A percentile compares a stretch with the other conserved stretches of the same genome.
These are phyloP conservation scores for Scaptomyza cyrtandrae DNA, from an alignment of 2,888 invertebrate species.

Conservation along the genomic window DNA sequence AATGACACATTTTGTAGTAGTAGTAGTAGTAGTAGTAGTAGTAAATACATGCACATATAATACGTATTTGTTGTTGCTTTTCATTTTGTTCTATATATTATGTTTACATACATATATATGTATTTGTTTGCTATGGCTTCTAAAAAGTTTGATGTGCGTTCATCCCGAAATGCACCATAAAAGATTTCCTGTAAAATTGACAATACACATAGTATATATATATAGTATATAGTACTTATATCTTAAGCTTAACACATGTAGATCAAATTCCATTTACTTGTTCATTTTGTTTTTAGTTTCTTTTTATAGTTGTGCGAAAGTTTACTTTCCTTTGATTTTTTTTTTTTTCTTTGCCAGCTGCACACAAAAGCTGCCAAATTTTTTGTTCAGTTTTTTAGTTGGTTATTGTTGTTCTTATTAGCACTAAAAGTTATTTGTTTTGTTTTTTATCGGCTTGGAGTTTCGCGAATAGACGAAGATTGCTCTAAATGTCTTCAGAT, in stretches of 20 bases:
- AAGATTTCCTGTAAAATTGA: slow-evolving; percentile 64
- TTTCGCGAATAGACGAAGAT: no score
- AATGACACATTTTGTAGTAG: slow-evolving; percentile 70
- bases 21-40: slow-evolving; percentile 35
- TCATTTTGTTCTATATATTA: slow-evolving; percentile 8
- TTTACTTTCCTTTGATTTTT: background rate
- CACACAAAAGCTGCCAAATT: slow-evolving; percentile 5
- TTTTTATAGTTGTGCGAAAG: slow-evolving; percentile 28
- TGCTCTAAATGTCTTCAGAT: slow-evolving; percentile 33
- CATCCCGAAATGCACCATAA: slow-evolving; percentile 43
- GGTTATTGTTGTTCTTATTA: slow-evolving; percentile 13
- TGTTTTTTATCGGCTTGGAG: background rate
- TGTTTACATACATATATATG: no score
- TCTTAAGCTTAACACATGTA: slow-evolving; percentile 50
- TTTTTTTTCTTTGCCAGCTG: slow-evolving; percentile 3
- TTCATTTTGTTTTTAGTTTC: background rate
- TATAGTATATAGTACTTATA: slow-evolving; percentile 17
- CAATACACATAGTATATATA: slow-evolving; percentile 37
- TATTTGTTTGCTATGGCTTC: slow-evolving; percentile 54
- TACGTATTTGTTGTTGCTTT: slow-evolving; percentile 51
- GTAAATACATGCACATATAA: slow-evolving; percentile 61
- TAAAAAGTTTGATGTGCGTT: slow-evolving; percentile 43
- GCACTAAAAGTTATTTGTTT: background rate
- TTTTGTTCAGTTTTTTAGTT: slow-evolving; percentile 14
- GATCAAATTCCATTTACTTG: slow-evolving; percentile 52